These are phyloP conservation scores for Acholoe squamosa DNA, from an alignment of 2,888 invertebrate species.

Conservation along the genomic window DNA sequence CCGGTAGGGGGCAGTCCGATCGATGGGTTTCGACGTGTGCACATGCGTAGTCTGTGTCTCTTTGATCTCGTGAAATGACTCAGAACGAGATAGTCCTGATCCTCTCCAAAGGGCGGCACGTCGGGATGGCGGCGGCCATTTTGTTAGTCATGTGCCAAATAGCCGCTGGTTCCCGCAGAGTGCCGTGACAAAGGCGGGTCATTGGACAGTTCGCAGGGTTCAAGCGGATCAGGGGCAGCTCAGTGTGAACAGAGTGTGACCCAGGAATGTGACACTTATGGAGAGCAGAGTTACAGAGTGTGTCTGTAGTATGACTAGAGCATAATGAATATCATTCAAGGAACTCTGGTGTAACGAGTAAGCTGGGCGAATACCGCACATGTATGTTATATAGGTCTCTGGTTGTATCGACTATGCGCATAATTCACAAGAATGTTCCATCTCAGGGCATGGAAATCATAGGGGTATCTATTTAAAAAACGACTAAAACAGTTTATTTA, in stretches of 20 bases:
- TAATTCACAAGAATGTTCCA: too few species aligned
- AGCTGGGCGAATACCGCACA: too few species aligned
- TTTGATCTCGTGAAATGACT: conserved; percentile 52
- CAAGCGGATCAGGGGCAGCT: neutral
- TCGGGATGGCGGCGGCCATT: neutral
- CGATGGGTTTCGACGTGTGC: neutral
- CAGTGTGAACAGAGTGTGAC: neutral
- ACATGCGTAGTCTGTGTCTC: neutral
- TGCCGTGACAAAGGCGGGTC: conserved; percentile 47
- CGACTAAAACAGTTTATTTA: too few species aligned
- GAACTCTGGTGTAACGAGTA: too few species aligned
- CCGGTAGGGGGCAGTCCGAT: conserved; percentile 1
- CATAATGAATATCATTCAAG: too few species aligned
- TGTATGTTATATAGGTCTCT: too few species aligned
- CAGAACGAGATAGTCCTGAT: conserved; percentile 14
- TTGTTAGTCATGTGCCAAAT: neutral
- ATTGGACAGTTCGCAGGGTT: neutral
- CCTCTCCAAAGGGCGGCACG: neutral
- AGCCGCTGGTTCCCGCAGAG: neutral
- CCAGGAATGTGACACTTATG: neutral
- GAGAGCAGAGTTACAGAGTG: neutral
- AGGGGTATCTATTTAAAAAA: too few species aligned
- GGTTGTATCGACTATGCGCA: too few species aligned
- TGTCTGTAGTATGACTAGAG: too few species aligned
- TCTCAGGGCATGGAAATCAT: too few species aligned